phyloP scores from a whole-genome alignment of 2,888 invertebrate species.

The Drosophila melanosoma region DNA sequence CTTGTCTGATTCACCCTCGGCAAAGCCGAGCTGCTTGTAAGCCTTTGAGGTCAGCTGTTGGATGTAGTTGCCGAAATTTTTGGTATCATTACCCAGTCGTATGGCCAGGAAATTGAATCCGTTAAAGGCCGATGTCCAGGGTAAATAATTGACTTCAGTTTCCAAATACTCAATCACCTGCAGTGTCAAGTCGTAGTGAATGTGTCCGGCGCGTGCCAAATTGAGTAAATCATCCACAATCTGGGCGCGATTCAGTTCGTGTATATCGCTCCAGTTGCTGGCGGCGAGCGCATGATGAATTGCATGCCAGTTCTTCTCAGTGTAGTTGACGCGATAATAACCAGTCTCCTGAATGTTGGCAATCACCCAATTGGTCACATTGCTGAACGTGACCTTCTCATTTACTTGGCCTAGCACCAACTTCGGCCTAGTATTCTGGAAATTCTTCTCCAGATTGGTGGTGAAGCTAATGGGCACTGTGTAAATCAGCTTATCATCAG shows the following conservation, averaged over 20 bases:
- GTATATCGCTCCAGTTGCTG: constrained; percentile 85
- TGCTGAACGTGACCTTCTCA: constrained; percentile 1
- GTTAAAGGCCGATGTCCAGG: constrained; percentile 90
- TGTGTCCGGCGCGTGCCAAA: constrained; percentile 89
- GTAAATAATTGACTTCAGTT: constrained; percentile 89
- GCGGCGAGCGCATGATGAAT: constrained; percentile 59
- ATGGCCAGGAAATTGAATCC: constrained; percentile 84
- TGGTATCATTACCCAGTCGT: constrained; percentile 75
- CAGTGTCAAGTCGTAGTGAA: constrained; percentile 88
- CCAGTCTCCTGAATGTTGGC: constrained; percentile 83
- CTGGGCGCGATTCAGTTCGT: constrained; percentile 90
- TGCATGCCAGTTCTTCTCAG: constrained; percentile 87
- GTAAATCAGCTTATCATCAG: constrained; percentile 64
- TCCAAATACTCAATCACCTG: constrained; percentile 89
- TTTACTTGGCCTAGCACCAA: constrained; percentile 55
- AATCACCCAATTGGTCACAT: constrained; percentile 73
- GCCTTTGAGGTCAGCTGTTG: constrained; percentile 85
- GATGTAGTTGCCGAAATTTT: constrained; percentile 84
- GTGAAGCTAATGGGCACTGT: constrained; percentile 83
- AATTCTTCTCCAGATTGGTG: constrained; percentile 65
- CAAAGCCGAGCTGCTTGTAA: constrained; percentile 86
- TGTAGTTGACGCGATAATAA: constrained; percentile 90
- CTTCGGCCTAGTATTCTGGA: constrained; percentile 67
- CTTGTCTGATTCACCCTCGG: constrained; percentile 83
- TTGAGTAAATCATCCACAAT: constrained; percentile 92